phyloP scores from a whole-genome alignment of 1,140 invertebrate genomes.

The Argopecten irradians region DNA sequence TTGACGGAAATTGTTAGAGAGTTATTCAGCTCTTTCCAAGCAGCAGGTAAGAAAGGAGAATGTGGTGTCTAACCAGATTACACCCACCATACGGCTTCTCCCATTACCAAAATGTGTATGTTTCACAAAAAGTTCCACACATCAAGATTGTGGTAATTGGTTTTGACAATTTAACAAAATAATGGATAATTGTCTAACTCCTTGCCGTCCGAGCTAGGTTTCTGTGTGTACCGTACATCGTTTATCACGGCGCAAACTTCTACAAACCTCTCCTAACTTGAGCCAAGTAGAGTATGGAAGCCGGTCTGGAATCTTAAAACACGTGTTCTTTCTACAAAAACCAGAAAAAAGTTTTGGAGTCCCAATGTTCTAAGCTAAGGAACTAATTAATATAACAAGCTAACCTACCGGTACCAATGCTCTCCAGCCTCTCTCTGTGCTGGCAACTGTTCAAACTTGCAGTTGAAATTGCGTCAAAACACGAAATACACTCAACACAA shows the following conservation, averaged over 20 bases:
- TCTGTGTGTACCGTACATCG: neutral
- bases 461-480: conserved; percentile 21
- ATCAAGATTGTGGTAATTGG: neutral
- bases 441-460: neutral
- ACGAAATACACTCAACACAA: neutral
- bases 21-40: neutral
- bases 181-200: neutral
- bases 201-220: neutral
- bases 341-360: conserved; percentile 9
- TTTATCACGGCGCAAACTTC: neutral
- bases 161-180: conserved; percentile 23
- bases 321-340: conserved; percentile 18
- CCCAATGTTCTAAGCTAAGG: neutral
- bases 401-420: neutral
- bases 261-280: neutral
- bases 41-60: neutral
- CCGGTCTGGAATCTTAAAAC: conserved; percentile 6
- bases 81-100: neutral
- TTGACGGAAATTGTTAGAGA: too few relatives aligned
- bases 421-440: neutral
- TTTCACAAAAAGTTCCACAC: neutral
- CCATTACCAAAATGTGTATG: neutral
- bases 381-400: neutral
- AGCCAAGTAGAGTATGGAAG: neutral
- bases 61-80: neutral